Evolutionary conservation across 2,113 vertebrate species (phyloP).

Genomic region (Phyllopteryx taeniolatus): DNA sequence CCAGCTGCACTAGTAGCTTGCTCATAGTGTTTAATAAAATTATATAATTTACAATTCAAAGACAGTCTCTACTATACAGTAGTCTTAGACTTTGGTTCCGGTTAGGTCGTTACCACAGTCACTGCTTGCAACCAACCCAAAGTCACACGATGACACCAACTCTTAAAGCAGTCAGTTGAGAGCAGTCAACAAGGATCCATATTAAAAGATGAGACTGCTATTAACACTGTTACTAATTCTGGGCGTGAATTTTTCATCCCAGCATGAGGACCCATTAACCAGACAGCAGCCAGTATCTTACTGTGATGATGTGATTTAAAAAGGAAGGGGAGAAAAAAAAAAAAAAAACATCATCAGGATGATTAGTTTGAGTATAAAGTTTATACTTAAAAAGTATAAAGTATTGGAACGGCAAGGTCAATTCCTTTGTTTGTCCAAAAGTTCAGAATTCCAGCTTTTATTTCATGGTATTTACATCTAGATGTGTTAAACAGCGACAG

Average conservation of each 20-base stretch:
- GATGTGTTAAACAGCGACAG: too few species aligned
- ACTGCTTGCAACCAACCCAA: background rate
- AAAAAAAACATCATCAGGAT: background rate
- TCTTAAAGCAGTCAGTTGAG: background rate
- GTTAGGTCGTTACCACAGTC: background rate
- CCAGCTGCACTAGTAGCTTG: background rate
- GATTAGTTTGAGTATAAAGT: too few species aligned
- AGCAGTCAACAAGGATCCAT: background rate
- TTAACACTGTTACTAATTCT: conserved; percentile 3
- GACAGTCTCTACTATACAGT: background rate
- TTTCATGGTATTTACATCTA: too few species aligned
- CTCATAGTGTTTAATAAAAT: background rate
- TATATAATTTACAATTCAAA: background rate
- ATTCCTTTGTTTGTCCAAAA: too few species aligned
- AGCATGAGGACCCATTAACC: conserved; percentile 9
- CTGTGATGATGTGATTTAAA: background rate
- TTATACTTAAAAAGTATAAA: too few species aligned
- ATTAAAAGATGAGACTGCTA: background rate
- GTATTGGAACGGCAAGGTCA: too few species aligned
- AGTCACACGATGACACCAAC: background rate
- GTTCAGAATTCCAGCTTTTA: too few species aligned
- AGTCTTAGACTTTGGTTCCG: background rate
- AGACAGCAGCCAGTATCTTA: background rate
- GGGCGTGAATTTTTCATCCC: background rate
- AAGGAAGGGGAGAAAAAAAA: background rate